phyloP scores from a whole-genome alignment of 2,113 vertebrate genomes.

The Scolopax mira region DNA sequence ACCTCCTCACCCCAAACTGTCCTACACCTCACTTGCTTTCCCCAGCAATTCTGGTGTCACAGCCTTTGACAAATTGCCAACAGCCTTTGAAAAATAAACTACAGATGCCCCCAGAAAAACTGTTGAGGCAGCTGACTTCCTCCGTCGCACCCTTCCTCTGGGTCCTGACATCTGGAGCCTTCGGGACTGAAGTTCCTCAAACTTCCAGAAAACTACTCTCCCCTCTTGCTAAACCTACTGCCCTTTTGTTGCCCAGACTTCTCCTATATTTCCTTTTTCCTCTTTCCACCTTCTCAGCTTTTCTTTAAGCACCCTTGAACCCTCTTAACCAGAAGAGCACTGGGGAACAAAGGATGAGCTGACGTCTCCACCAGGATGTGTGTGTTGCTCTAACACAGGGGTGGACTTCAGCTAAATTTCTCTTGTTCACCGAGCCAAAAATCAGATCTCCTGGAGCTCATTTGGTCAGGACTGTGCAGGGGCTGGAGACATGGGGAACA shows the following conservation, averaged over 20 bases:
- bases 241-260: not conserved
- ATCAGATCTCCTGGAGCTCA: not conserved
- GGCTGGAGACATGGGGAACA: not conserved
- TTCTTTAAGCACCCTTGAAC: not conserved
- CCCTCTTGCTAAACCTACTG: not conserved
- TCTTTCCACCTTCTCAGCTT: constrained; percentile 16
- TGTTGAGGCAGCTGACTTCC: not conserved
- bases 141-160: not conserved
- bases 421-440: not conserved
- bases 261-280: not conserved
- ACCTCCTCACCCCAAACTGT: not conserved
- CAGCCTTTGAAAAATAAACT: not conserved
- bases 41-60: not conserved
- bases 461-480: not conserved
- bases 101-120: not conserved
- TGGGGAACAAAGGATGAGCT: not conserved
- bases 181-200: constrained; percentile 2
- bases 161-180: not conserved
- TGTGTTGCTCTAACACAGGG: rapidly evolving
- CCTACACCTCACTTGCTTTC: not conserved
- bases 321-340: not conserved
- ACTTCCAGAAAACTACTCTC: not conserved
- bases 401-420: not conserved
- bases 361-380: not conserved
- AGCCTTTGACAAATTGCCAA: not conserved